Evolutionary conservation across 1,140 invertebrate species (phyloP), one percentile per base, ranked within the genome.

Genomic region (Hyphantria cunea): DNA sequence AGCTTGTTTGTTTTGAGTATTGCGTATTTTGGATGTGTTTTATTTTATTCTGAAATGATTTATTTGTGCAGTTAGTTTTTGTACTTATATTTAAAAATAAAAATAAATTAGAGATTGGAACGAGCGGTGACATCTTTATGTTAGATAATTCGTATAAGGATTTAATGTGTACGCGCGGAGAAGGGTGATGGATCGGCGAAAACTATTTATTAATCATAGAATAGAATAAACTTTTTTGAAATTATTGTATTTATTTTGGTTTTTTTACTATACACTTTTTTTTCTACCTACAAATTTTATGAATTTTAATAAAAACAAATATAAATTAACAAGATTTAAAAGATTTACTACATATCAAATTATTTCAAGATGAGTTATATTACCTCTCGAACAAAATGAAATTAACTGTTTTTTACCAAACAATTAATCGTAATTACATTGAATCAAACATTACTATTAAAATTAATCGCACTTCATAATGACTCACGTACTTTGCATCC

Each of bases 101-200:
- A 41, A 50, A 12, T 65, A 45, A 12, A 9, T 42, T 7, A 0
- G 15, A 42, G 48, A 15, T 39, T 56, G 49, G 60, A 68, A 52
- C 63, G 66, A 69, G 64, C 70, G 66, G 70, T 64, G 53, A 54
- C 59, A 67, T 67, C 58, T 42, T 53, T n/a, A 3, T 33, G n/a
- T 51, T 56, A 12, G 45, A 34, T 51, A 42, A 58, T 51, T 59
- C 14, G 33, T 33, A 39, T 56, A 47, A 45, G 51, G 11, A 31
- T 58, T 45, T 56, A 56, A 25, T 25, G 5, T 61, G 32, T 32
- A 41, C 49, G 47, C 39, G 32, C 15, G 48, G 66, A 56, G 56
- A 60, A 58, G 63, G 63, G 59, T 44, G 56, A 44, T 13, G 31
- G 52, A 32, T 37, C 52, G 41, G 15, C 37, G 52, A 62, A 39